Base-by-base conservation (phyloP, 2,888 invertebrate species). In the Cactoblastis cactorum region DNA sequence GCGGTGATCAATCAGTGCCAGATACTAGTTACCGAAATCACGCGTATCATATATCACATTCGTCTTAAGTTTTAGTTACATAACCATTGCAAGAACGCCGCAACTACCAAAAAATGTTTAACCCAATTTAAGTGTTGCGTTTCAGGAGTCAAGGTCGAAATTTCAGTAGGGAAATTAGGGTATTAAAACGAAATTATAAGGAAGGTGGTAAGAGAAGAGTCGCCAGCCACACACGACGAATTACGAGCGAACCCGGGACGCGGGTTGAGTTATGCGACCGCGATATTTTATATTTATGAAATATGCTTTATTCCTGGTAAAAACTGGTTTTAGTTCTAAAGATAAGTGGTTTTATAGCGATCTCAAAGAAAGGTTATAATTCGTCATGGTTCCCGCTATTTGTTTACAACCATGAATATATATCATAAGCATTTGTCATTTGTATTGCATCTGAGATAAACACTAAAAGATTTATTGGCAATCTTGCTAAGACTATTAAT, bases 41-140 rank as follows among this genome's bases (percentile, higher is more conserved):
- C 82, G 84, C 83, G 84, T 83, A 85, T 87, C 87, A 85, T 87
- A 85, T 81, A 87, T 87, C 86, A 86, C 87, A 81, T 80, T 85
- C 79, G 83, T 85, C 83, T 83, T 83, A 84, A 84, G 81, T 79
- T 81, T 82, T 81, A 78, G 71, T 68, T 77, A 68, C 68, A 54
- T 63, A 50, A 53, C 53, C 48, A 50, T 41, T 14, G 3, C 15
- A 17, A 56, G 53, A 75, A 65, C 28, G 67, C 24, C 58, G 2
- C 67, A 80, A 67, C 55, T 59, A 12, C 45, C 22, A 9, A 6
- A 28, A 53, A 38, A 11, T 2, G 0, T 17, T 9, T 57, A 63
- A 33, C 49, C 41, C 19, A 79, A 56, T 62, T 51, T 61, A 45
- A 54, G 64, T 71, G 61, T 60, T 71, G 69, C 65, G 50, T 28